Conservation (phyloP, 2,113 vertebrate species). For the Triplophysa siluroides region DNA sequence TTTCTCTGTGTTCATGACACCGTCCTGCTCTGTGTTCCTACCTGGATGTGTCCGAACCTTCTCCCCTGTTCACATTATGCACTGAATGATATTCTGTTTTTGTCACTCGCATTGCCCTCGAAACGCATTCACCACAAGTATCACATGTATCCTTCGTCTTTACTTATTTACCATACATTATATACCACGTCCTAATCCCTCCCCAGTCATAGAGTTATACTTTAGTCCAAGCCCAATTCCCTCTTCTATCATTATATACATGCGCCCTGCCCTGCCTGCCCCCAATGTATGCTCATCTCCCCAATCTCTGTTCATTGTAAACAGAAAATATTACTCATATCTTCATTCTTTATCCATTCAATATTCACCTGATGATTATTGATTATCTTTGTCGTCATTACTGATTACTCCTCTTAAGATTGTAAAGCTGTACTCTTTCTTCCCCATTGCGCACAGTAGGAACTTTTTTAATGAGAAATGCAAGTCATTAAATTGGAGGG, state of each 20-base stretch:
- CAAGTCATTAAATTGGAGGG: constrained; percentile 54
- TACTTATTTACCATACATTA: constrained; percentile 51
- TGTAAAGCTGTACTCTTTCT: constrained; percentile 66
- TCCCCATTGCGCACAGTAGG: constrained; percentile 56
- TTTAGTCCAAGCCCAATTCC: constrained; percentile 34
- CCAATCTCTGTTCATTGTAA: constrained; percentile 67
- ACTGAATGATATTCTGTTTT: constrained; percentile 33
- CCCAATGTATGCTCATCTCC: constrained; percentile 55
- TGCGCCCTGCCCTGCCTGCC: constrained; percentile 62
- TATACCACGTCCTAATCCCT: constrained; percentile 61
- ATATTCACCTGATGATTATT: constrained; percentile 67
- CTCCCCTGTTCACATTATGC: constrained; percentile 14
- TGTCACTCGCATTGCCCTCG: neutral
- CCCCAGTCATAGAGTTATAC: constrained; percentile 42
- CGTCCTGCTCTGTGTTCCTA: neutral
- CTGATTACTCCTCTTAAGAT: constrained; percentile 66
- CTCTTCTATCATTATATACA: constrained; percentile 57
- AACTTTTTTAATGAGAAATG: constrained; percentile 51
- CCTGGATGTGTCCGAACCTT: constrained; percentile 10
- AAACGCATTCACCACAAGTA: constrained; percentile 10
- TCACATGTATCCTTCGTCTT: constrained; percentile 38
- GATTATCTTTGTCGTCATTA: constrained; percentile 66
- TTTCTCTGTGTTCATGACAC: constrained; percentile 26
- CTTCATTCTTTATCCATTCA: constrained; percentile 70
- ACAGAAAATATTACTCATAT: constrained; percentile 71